These are phyloP conservation scores for Anthoscopus minutus DNA, from an alignment of 2,113 vertebrate genomes.

Conservation along the genomic window DNA sequence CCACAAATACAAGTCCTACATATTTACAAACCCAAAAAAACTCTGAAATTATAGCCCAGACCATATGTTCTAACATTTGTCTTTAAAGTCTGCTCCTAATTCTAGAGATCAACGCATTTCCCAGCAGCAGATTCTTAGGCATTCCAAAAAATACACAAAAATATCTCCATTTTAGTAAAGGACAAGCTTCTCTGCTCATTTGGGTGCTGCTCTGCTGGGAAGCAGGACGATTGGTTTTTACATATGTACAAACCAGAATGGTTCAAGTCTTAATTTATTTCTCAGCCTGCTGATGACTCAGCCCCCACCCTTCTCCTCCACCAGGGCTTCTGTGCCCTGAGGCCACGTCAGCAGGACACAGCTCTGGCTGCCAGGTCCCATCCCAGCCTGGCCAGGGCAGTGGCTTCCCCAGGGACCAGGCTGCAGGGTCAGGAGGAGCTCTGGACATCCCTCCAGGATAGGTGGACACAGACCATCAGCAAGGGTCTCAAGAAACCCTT, in stretches of 20 bases:
- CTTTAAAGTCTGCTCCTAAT: not conserved
- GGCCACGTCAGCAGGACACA: slow-evolving; percentile 78
- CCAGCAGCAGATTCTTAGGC: not conserved
- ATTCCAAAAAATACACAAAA: not conserved
- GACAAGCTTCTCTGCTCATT: not conserved
- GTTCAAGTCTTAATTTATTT: not conserved
- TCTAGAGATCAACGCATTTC: not conserved
- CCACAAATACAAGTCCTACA: not conserved
- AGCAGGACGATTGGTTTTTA: not conserved
- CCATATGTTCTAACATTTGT: not conserved
- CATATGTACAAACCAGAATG: not conserved
- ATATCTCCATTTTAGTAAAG: not conserved
- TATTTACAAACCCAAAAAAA: not conserved
- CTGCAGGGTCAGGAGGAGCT: not conserved
- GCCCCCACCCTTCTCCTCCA: not conserved
- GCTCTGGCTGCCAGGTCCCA: slow-evolving; percentile 70
- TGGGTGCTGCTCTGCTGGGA: not conserved
- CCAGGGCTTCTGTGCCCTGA: not conserved
- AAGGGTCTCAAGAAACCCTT: not conserved
- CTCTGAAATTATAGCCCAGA: not conserved
- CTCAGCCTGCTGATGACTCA: slow-evolving; percentile 47
- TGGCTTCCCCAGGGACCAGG: not conserved
- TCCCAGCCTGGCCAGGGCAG: slow-evolving; percentile 66
- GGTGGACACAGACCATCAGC: too few relatives aligned
- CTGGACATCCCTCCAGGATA: accelerated